phyloP scores from a whole-genome alignment of 2,888 invertebrate genomes.

The Erebia aethiops region DNA sequence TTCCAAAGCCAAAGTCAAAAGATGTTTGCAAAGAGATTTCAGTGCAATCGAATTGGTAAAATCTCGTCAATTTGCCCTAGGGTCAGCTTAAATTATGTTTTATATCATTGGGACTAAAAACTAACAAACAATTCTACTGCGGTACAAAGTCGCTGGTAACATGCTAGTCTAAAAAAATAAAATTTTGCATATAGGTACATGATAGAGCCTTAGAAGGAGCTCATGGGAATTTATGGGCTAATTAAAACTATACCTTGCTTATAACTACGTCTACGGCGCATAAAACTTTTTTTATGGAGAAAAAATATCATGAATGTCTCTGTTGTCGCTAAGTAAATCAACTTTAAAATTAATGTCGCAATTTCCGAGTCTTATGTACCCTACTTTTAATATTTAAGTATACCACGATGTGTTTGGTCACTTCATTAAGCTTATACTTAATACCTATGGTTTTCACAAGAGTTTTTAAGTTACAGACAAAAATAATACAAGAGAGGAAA shows the following conservation, averaged over 20 bases:
- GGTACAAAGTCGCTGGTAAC: too few relatives aligned
- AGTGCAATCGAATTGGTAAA: too few relatives aligned
- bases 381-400: conserved; percentile 25
- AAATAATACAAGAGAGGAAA: background rate
- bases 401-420: conserved; percentile 7
- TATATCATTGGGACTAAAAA: too few relatives aligned
- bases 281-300: conserved; percentile 22
- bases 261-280: conserved; percentile 1
- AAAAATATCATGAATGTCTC: conserved; percentile 26
- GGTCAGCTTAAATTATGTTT: too few relatives aligned
- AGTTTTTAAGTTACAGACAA: background rate
- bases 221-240: conserved; percentile 10
- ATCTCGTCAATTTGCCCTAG: too few relatives aligned
- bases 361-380: conserved; percentile 23
- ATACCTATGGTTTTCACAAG: background rate
- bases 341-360: conserved; percentile 27
- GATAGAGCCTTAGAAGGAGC: background rate
- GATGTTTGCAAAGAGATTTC: too few relatives aligned
- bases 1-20: too few relatives aligned
- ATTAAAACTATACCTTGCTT: conserved; percentile 17
- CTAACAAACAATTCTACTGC: too few relatives aligned
- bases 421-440: background rate
- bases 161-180: too few relatives aligned
- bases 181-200: background rate
- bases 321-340: conserved; percentile 27